A percentile compares a stretch with the other conserved stretches of the same genome.
Evolutionary conservation across 2,797 vertebrate genomes (phyloP).

Genomic region (Trachops cirrhosus): DNA sequence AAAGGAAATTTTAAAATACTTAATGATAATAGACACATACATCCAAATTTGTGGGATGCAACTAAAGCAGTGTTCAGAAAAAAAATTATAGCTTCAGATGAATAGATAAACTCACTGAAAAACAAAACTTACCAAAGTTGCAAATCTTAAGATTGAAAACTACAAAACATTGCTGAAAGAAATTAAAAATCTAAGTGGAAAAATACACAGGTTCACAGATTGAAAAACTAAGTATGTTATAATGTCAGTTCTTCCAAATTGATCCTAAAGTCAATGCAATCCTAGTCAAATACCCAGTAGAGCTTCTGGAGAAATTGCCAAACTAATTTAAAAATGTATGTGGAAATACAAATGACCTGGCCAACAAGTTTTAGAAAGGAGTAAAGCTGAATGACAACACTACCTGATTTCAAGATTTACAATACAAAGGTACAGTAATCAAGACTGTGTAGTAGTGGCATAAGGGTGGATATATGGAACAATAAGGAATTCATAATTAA

Average conservation of each 20-base stretch:
- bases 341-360: neutral
- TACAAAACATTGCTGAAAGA: neutral
- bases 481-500: neutral
- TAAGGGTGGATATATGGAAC: neutral
- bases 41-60: neutral
- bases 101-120: neutral
- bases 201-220: neutral
- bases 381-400: neutral
- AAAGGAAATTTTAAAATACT: neutral
- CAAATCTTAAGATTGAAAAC: neutral
- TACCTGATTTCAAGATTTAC: neutral
- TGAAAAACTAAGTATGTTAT: neutral
- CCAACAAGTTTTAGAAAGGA: neutral
- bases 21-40: neutral
- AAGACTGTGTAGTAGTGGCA: neutral
- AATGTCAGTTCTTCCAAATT: neutral
- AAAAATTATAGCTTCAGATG: neutral
- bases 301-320: neutral
- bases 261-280: neutral
- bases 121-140: neutral
- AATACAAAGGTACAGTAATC: neutral
- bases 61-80: neutral
- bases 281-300: neutral
- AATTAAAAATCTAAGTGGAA: neutral
- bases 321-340: neutral